phyloP scores from a whole-genome alignment of 1,140 invertebrate species.

The Eufriesea mexicana region DNA sequence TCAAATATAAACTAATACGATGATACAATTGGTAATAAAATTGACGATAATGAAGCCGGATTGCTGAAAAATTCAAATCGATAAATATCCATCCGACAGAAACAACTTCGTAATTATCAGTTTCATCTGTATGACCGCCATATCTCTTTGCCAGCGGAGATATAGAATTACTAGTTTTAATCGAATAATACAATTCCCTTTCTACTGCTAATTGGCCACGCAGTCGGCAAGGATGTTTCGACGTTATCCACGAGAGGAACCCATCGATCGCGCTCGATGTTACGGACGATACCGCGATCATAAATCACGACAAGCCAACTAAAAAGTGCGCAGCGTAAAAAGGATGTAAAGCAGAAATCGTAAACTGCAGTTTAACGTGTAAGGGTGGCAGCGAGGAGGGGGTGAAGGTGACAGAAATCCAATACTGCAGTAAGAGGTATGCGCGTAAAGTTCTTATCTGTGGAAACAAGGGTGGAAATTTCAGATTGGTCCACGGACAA shows the following conservation, averaged over 20 bases:
- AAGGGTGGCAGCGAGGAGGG: background rate
- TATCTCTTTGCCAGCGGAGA: background rate
- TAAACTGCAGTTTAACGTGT: conserved; percentile 49
- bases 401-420: conserved; percentile 43
- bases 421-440: conserved; percentile 26
- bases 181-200: conserved; percentile 1
- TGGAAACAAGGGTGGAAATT: conserved; percentile 20
- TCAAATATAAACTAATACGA: too few relatives aligned
- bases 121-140: too few relatives aligned
- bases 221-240: background rate
- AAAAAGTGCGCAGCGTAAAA: conserved; percentile 37
- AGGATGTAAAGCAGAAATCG: conserved; percentile 49
- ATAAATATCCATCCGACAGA: too few relatives aligned
- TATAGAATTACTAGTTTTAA: background rate
- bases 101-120: too few relatives aligned
- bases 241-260: conserved; percentile 21
- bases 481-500: conserved; percentile 18
- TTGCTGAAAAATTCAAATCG: too few relatives aligned
- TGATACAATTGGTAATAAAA: too few relatives aligned
- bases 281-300: conserved; percentile 37
- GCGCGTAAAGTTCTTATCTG: conserved; percentile 43
- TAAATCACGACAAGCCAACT: conserved; percentile 38
- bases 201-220: background rate
- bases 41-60: too few relatives aligned
- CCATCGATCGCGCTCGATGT: conserved; percentile 32